Conservation (phyloP, 2,888 invertebrate species). For the Drosophila maculinotata region DNA sequence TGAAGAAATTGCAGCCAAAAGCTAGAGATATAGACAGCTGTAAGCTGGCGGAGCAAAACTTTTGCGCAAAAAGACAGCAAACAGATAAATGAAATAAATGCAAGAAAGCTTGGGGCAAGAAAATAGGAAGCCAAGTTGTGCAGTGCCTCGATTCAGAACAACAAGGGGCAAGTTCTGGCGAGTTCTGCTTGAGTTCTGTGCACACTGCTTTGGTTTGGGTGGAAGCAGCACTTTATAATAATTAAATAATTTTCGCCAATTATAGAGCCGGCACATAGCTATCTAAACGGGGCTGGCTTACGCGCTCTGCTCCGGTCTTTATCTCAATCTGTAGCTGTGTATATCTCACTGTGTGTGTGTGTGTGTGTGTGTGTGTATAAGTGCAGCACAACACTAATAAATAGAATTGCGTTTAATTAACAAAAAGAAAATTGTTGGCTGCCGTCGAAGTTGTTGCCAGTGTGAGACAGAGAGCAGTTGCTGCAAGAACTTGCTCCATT, state of each 20-base stretch:
- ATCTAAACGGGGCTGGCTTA: slow-evolving; percentile 48
- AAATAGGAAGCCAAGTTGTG: slow-evolving; percentile 30
- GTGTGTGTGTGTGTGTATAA: slow-evolving; percentile 21
- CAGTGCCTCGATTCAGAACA: slow-evolving; percentile 14
- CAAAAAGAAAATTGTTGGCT: slow-evolving; percentile 68
- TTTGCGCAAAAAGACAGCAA: slow-evolving; percentile 30
- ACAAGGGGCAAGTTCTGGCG: slow-evolving; percentile 15
- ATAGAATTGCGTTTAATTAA: slow-evolving; percentile 77
- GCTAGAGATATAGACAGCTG: slow-evolving; percentile 21
- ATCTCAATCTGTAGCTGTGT: slow-evolving; percentile 15
- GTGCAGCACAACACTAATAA: slow-evolving; percentile 62
- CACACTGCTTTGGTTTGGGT: slow-evolving; percentile 7
- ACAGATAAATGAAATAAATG: slow-evolving; percentile 39
- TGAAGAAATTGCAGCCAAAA: slow-evolving; percentile 28
- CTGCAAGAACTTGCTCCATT: slow-evolving; percentile 62
- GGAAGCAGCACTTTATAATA: slow-evolving; percentile 73
- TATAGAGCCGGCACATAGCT: slow-evolving; percentile 57
- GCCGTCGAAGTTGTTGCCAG: slow-evolving; percentile 55
- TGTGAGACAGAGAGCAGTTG: slow-evolving; percentile 17
- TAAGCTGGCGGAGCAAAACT: slow-evolving; percentile 41
- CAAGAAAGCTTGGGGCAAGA: slow-evolving; percentile 1
- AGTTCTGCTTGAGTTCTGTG: slow-evolving; percentile 7
- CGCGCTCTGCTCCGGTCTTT: slow-evolving; percentile 28
- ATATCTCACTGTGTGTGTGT: slow-evolving; percentile 1
- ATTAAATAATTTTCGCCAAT: slow-evolving; percentile 78